These are phyloP conservation scores for Drosophila imparisetae DNA, from an alignment of 2,888 invertebrate genomes.

Conservation along the genomic window DNA sequence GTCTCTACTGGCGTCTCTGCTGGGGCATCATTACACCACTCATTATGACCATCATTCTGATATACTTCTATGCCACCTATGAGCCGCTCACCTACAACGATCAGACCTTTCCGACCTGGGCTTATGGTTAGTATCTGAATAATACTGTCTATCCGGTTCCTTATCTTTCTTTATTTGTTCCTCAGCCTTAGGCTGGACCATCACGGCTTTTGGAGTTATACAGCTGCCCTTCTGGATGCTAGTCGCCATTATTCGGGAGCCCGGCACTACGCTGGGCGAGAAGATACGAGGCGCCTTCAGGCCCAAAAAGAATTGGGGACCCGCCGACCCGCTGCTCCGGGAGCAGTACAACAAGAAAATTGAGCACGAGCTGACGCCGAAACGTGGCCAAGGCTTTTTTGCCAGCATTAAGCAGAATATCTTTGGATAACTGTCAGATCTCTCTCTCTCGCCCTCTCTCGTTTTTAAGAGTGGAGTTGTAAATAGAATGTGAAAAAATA, in stretches of 20 bases:
- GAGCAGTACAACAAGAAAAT: conserved; percentile 86
- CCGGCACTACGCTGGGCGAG: conserved; percentile 74
- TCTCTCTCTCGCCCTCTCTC: conserved; percentile 7
- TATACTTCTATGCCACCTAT: conserved; percentile 89
- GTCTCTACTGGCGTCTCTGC: conserved; percentile 91
- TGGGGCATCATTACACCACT: conserved; percentile 91
- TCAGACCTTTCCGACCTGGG: conserved; percentile 87
- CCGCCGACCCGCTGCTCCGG: conserved; percentile 85
- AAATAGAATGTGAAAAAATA: conserved; percentile 18
- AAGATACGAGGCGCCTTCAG: conserved; percentile 85
- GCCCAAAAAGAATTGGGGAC: conserved; percentile 87
- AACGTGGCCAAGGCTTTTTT: conserved; percentile 68
- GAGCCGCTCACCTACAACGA: conserved; percentile 87
- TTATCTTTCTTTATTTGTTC: not conserved
- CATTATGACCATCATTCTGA: conserved; percentile 89
- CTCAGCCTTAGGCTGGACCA: conserved; percentile 85
- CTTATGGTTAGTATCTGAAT: conserved; percentile 86
- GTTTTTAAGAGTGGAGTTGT: conserved; percentile 10
- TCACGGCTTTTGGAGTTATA: conserved; percentile 85
- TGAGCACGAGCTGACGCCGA: conserved; percentile 70
- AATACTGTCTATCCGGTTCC: not conserved
- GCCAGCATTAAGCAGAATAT: conserved; percentile 80
- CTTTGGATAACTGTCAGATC: conserved; percentile 67
- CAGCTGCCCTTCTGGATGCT: conserved; percentile 85
- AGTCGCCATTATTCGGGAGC: conserved; percentile 79